Evolutionary conservation across 2,113 vertebrate genomes (phyloP).

Genomic region (Podarcis raffonei): DNA sequence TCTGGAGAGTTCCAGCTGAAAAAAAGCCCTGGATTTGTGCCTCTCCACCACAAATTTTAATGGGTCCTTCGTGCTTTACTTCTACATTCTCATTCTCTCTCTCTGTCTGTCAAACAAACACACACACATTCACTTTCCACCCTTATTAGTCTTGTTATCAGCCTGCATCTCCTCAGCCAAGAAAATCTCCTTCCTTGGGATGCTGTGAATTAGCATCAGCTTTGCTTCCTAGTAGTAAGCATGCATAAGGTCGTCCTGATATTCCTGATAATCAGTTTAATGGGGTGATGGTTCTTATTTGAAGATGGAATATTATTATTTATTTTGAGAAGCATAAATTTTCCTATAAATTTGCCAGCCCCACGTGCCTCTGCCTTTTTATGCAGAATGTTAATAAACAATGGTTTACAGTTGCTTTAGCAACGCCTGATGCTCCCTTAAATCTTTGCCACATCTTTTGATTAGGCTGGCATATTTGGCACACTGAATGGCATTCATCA

Average conservation of each 20-base stretch:
- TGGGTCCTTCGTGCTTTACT: no score
- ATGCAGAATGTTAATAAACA: background rate
- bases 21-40: no score
- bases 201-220: background rate
- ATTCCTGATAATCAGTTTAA: background rate
- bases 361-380: background rate
- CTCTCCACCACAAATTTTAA: no score
- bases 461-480: slow-evolving; percentile 42
- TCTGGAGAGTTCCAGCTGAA: no score
- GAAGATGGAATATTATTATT: background rate
- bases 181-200: background rate
- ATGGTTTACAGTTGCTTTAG: background rate
- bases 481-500: slow-evolving; percentile 36
- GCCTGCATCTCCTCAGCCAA: no score
- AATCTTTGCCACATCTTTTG: slow-evolving; percentile 47
- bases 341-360: background rate
- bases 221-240: background rate
- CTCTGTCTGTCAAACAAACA: no score
- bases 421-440: slow-evolving; percentile 2
- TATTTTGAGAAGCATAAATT: background rate
- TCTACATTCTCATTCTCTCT: no score
- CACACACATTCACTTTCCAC: no score
- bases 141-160: no score
- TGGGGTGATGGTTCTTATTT: background rate
- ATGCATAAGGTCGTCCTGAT: background rate